Evolutionary conservation across 2,888 invertebrate genomes (phyloP).

Genomic region (Tachina grossa): DNA sequence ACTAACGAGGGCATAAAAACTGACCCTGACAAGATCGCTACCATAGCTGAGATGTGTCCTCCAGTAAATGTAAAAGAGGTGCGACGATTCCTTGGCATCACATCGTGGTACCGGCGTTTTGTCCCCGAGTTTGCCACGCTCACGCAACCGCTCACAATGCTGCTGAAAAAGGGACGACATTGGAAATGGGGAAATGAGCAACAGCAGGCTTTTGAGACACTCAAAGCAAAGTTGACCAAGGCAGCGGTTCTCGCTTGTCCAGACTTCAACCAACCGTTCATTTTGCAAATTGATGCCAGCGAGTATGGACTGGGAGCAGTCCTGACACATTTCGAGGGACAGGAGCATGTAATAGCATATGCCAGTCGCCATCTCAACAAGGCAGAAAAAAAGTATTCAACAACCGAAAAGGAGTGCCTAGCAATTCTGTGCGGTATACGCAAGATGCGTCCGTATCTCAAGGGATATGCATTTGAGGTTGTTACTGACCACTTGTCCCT

Average conservation of each 20-base stretch:
- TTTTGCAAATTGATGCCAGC: too few species aligned
- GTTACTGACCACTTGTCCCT: conserved; percentile 13
- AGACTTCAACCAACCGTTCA: too few species aligned
- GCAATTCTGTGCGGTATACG: not conserved
- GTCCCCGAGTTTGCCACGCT: not conserved
- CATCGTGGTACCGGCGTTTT: not conserved
- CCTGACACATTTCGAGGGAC: too few species aligned
- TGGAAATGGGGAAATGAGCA: not conserved
- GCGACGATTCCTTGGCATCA: not conserved
- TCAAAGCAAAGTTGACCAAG: not conserved
- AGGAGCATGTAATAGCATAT: too few species aligned
- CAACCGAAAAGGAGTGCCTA: not conserved
- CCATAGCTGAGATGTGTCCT: not conserved
- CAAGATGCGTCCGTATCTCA: not conserved
- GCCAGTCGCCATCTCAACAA: not conserved
- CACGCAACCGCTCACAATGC: not conserved
- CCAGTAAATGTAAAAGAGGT: not conserved
- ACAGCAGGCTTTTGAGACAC: not conserved
- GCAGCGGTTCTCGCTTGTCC: too few species aligned
- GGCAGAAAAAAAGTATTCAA: not conserved
- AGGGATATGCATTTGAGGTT: conserved; percentile 40
- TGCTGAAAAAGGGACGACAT: not conserved
- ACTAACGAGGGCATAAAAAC: not conserved
- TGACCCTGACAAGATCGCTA: not conserved
- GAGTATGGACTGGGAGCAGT: too few species aligned